Evolutionary conservation across 1,140 invertebrate genomes (phyloP).

Genomic region (Atopsyche davidsoni): DNA sequence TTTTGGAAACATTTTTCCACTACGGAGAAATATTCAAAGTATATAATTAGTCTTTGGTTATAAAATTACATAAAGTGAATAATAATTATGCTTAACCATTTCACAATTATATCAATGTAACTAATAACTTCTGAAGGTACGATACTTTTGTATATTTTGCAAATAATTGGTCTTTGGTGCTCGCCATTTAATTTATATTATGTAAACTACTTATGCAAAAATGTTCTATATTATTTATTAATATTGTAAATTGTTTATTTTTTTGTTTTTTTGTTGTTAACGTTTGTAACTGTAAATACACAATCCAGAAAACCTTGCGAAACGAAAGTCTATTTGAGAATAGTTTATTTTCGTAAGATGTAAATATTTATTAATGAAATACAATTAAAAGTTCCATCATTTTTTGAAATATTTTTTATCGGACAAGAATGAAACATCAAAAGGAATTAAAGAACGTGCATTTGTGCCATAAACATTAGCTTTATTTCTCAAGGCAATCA

Average conservation of each 20-base stretch:
- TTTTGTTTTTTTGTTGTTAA: slow-evolving; percentile 13
- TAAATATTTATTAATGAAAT: slow-evolving; percentile 12
- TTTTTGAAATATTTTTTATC: too few relatives aligned
- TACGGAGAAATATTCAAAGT: too few relatives aligned
- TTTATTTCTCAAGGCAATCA: slow-evolving; percentile 4
- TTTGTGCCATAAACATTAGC: slow-evolving; percentile 19
- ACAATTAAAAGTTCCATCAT: slow-evolving; percentile 6
- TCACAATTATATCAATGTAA: too few relatives aligned
- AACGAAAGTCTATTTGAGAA: slow-evolving; percentile 9
- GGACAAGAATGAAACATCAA: slow-evolving; percentile 6
- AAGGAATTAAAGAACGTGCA: slow-evolving; percentile 14
- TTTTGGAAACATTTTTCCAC: too few relatives aligned
- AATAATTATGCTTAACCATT: too few relatives aligned
- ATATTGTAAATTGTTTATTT: slow-evolving; percentile 14
- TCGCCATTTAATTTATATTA: slow-evolving; percentile 1
- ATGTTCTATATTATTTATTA: slow-evolving; percentile 21
- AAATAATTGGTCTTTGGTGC: slow-evolving; percentile 1
- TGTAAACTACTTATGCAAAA: slow-evolving; percentile 14
- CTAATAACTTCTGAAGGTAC: too few relatives aligned
- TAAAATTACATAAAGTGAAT: too few relatives aligned
- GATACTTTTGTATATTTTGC: too few relatives aligned
- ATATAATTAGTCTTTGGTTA: too few relatives aligned
- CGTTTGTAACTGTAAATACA: slow-evolving; percentile 17
- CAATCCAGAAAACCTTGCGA: slow-evolving; percentile 9
- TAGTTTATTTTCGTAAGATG: slow-evolving; percentile 21